Evolutionary conservation across 2,797 vertebrate species (phyloP), one percentile per base, ranked within the genome.

Genomic region (Micrastur ruficollis): DNA sequence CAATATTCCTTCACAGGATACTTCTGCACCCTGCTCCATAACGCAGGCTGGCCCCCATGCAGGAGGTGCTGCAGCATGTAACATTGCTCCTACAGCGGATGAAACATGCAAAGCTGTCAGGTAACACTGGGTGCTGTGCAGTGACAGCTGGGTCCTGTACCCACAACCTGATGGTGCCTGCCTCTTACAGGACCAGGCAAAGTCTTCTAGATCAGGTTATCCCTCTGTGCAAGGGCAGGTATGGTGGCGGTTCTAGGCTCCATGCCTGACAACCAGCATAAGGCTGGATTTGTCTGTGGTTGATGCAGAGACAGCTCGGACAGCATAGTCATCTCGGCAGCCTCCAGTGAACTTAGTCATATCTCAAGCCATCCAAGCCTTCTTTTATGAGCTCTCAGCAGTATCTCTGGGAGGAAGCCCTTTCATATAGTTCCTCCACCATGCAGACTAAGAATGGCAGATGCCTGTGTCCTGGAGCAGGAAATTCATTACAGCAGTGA

Each of bases 11-110:
- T 72, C n/a, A 16, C 31, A 14, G 50, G 36, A 22, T 31, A 18
- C 2, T 72, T 23, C 17, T 1, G 2, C 0, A 3, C 17, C 47
- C 34, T 55, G 40, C 80, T 72, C 63, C 7, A 0, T 36, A 16
- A 22, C 2, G 3, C 22, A 8, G 59, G 34, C 59, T 67, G 23
- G 20, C 34, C 59, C 55, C 59, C 0, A 0, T 17, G 38, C 50
- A 72, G 81, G 63, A 86, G 31, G 6, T 21, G 17, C 55, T 59
- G 63, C 59, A 63, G 38, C 1, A 2, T 27, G 38, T 44, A 12
- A 38, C 79, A 1, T 31, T 34, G 71, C 66, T 62, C 44, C 71
- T 79, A 70, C 79, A n/a, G 74, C 2, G 3, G 9, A 27, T 34
- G 56, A 44, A 59, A 19, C n/a, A 15, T 0, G 1, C 12, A 46